phyloP scores from a whole-genome alignment of 1,140 invertebrate genomes.

The Hyles euphorbiae region DNA sequence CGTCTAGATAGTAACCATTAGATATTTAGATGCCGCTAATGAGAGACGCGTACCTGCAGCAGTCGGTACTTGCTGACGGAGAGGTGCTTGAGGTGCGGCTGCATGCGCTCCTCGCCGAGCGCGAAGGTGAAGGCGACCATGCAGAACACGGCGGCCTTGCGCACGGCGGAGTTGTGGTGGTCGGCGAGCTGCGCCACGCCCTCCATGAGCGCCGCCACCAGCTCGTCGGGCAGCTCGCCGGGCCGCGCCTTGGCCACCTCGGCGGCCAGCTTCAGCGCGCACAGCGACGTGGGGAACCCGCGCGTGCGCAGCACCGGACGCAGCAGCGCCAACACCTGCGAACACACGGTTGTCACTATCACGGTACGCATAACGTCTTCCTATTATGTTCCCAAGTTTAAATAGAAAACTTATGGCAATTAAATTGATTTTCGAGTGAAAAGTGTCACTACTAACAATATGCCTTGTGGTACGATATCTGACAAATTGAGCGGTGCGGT shows the following conservation, averaged over 20 bases:
- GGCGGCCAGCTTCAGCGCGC: constrained; percentile 94
- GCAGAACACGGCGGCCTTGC: constrained; percentile 96
- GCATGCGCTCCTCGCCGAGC: constrained; percentile 88
- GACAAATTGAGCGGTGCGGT: too few species aligned
- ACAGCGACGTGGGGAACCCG: constrained; percentile 90
- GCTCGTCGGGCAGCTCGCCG: constrained; percentile 81
- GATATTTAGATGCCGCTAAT: background rate
- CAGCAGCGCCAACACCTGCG: constrained; percentile 67
- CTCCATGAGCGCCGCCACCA: background rate
- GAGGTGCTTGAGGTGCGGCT: constrained; percentile 85
- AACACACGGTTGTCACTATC: too few species aligned
- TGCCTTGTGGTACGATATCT: too few species aligned
- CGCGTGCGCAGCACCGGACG: constrained; percentile 91
- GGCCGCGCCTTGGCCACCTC: constrained; percentile 87
- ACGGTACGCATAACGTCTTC: too few species aligned
- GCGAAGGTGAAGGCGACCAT: constrained; percentile 94
- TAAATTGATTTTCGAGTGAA: too few species aligned
- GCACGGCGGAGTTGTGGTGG: constrained; percentile 90
- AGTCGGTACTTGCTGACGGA: constrained; percentile 87
- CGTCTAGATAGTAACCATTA: too few species aligned
- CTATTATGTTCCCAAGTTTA: too few species aligned
- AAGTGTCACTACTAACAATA: too few species aligned
- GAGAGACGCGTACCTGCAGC: constrained; percentile 41
- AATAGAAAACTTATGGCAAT: too few species aligned
- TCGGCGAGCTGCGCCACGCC: constrained; percentile 81